Conservation (phyloP, 2,888 invertebrate species). For the Microctonus aethiopoides region DNA sequence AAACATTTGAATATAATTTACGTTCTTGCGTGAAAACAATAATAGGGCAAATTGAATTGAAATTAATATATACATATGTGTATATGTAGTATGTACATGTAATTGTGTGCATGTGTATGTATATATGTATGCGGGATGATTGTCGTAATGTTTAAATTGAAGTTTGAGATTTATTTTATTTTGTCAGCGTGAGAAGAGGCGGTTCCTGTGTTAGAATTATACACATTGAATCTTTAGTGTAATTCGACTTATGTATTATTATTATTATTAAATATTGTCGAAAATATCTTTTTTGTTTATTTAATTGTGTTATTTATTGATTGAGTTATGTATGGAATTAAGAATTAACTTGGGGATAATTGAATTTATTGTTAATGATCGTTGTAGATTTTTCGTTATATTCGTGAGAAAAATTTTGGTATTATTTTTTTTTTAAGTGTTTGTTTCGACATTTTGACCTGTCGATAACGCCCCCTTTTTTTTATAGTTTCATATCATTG, state of each 20-base stretch:
- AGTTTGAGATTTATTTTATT: not conserved
- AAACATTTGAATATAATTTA: too few species aligned
- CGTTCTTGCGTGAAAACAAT: too few species aligned
- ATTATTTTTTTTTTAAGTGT: not conserved
- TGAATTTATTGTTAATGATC: too few species aligned
- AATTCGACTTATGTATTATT: too few species aligned
- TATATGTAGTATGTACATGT: not conserved
- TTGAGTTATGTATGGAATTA: not conserved
- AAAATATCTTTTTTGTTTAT: not conserved
- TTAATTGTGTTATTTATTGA: not conserved
- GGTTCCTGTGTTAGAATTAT: not conserved
- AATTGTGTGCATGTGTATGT: not conserved
- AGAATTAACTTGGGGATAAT: too few species aligned
- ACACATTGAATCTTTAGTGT: not conserved
- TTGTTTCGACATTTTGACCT: constrained; percentile 17
- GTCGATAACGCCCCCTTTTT: constrained; percentile 33
- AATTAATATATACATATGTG: not conserved
- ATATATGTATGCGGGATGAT: not conserved
- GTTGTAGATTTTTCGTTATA: too few species aligned
- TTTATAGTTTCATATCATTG: constrained; percentile 4
- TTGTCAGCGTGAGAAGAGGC: not conserved
- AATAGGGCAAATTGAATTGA: too few species aligned
- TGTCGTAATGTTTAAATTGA: not conserved
- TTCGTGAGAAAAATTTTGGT: not conserved
- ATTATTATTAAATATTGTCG: too few species aligned